Evolutionary conservation across 1,140 invertebrate species (phyloP), one percentile per base, ranked within the genome.

Genomic region (Dufourea novaeangliae): DNA sequence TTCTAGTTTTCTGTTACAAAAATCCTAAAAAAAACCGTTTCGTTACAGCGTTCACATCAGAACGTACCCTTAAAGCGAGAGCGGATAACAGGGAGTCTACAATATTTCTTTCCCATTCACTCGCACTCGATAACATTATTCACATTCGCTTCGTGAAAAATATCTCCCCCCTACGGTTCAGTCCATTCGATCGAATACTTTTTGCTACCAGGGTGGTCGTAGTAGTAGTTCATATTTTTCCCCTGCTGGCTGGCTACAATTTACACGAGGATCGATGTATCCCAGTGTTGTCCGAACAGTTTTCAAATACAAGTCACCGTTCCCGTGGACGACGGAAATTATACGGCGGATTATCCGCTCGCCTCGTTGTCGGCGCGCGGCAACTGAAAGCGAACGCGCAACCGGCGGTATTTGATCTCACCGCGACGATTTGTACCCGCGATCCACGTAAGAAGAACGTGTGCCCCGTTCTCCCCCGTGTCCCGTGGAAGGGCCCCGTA

Each of bases 391-490:
- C 81, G 81, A 84, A 76, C 64, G 52, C 57, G 44, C n/a, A n/a
- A n/a, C n/a, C 72, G 46, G 34, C 25, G 78, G 78, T 84, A 81
- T 84, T 84, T 85, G 78, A 85, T 85, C 83, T 85, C 44, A 84
- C 83, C 83, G 82, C 83, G 78, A 81, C 83, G 79, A 85, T 85
- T 85, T 85, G 83, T 85, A 85, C 79, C 74, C 46, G 66, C 79
- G 74, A 84, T 84, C 67, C 82, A 54, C 56, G 74, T 59, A 68
- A 81, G 73, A 81, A 74, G 82, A 80, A 83, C 69, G 72, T 66
- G 78, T 66, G 78, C 78, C 57, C 81, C 67, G 46, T 76, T 68
- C 62, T 52, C 72, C 17, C 22, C 22, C 52, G 46, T 39, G 76
- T 39, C n/a, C 17, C 20, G 46, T 50, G 41, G 27, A 37, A 79